Conservation (phyloP, 2,888 invertebrate species). For the Phyto melanocephala region DNA sequence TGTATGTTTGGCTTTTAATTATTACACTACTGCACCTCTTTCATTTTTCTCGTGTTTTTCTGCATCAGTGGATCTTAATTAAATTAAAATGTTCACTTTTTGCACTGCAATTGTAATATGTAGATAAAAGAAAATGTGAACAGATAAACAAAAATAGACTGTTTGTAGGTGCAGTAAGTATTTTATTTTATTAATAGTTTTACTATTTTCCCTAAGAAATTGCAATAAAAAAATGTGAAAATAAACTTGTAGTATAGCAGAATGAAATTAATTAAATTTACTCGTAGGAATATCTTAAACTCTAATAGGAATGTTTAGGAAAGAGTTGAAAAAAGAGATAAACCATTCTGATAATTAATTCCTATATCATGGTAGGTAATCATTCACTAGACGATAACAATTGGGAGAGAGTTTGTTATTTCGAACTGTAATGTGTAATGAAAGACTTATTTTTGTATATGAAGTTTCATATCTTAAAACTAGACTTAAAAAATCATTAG, state of each 20-base stretch:
- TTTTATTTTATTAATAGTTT: conserved; percentile 20
- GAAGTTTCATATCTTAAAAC: too few relatives aligned
- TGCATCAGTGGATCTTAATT: conserved; percentile 58
- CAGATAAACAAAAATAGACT: conserved; percentile 35
- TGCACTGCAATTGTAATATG: conserved; percentile 23
- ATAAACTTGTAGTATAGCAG: neutral
- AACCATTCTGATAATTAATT: neutral
- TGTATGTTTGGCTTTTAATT: conserved; percentile 10
- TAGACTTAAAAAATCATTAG: too few relatives aligned
- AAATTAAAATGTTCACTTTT: conserved; percentile 50
- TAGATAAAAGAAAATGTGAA: conserved; percentile 40
- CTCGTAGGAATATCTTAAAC: too few relatives aligned
- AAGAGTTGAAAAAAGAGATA: too few relatives aligned
- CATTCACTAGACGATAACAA: too few relatives aligned
- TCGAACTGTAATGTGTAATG: too few relatives aligned
- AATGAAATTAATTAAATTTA: too few relatives aligned
- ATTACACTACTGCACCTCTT: conserved; percentile 47
- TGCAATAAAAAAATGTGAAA: neutral
- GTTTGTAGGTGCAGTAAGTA: conserved; percentile 43
- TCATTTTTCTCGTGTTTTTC: conserved; percentile 24
- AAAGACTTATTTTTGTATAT: too few relatives aligned
- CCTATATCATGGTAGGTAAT: too few relatives aligned
- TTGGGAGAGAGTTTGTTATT: too few relatives aligned
- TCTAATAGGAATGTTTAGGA: too few relatives aligned
- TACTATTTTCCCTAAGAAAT: neutral